Evolutionary conservation across 2,888 invertebrate species (phyloP), one percentile per base, ranked within the genome.

Genomic region (Parnassius smintheus): DNA sequence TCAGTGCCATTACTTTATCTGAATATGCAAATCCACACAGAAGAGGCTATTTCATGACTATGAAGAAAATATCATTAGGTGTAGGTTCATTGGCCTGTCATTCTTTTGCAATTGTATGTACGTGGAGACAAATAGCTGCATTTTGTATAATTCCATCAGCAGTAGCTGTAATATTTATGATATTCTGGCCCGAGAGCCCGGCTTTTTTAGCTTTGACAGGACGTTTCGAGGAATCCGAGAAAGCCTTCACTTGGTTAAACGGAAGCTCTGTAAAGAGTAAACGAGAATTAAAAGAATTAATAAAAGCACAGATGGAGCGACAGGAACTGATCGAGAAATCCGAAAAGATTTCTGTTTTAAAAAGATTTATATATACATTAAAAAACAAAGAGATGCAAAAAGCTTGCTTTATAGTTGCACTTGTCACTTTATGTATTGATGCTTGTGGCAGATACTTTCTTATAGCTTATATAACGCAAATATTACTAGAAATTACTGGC

Each of bases 111-210:
- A 59, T 78, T 2, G 64, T 68, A 49, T 75, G 72, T 66, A 62
- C 68, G 11, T 84, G 82, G 82, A 76, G 78, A 64, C 72, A 78
- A 63, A 74, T 82, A 25, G 70, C 75, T 3, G 56, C 62, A 1
- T 62, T 76, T 42, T 66, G 74, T 2, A 66, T 72, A 8, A 18
- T 71, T 0, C 60, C 70, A 0, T 59, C 70, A 11, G 35, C 68
- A 2, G 0, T 71, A 0, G 59, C 74, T 1, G 57, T 75, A 1
- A 13, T 78, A 0, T 9, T 77, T 13, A 74, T 77, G 0, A 60
- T 70, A 0, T 71, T 75, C n/a, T 83, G 81, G 77, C 75, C 75
- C 0, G 83, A 83, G 60, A 83, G 82, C 46, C 83, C 82, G 1
- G 72, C 76, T 0, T 76, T 67, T 61, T 69, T 77, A 11, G 83